Percentiles rank a stretch among this genome's conserved stretches.
phyloP scores from a whole-genome alignment of 2,113 vertebrate species.

The Barbus barbus region DNA sequence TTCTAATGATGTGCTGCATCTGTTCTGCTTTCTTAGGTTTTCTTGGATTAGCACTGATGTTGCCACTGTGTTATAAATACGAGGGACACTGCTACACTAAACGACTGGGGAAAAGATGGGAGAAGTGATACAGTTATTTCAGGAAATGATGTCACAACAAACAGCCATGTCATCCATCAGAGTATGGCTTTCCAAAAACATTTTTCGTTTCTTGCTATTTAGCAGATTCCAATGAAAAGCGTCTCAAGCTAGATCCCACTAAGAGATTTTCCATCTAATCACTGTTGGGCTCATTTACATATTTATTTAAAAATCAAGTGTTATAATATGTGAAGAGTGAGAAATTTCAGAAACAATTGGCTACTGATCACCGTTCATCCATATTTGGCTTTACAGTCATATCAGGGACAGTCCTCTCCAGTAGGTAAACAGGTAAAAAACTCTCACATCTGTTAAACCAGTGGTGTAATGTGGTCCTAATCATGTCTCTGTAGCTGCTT shows the following conservation, averaged over 20 bases:
- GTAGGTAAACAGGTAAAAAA: neutral
- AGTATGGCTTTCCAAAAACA: neutral
- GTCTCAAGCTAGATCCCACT: no score
- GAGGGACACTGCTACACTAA: neutral
- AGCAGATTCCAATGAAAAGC: neutral
- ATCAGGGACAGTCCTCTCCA: neutral
- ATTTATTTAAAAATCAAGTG: neutral
- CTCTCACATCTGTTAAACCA: neutral
- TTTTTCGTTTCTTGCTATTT: neutral
- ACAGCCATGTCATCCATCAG: neutral
- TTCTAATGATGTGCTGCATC: conserved; percentile 12
- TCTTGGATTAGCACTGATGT: conserved; percentile 29
- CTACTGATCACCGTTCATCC: neutral
- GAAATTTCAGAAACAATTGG: neutral
- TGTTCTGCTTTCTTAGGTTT: conserved; percentile 11
- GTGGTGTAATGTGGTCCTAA: neutral
- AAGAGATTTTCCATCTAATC: neutral
- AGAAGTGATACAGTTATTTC: neutral
- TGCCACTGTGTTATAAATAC: conserved; percentile 8
- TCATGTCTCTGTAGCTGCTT: conserved; percentile 9
- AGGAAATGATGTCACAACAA: conserved; percentile 6
- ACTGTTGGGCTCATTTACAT: neutral
- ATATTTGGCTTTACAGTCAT: neutral
- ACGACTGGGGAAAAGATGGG: neutral
- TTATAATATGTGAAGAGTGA: neutral